phyloP scores from a whole-genome alignment of 1,140 invertebrate species.

The Pararge aegeria region DNA sequence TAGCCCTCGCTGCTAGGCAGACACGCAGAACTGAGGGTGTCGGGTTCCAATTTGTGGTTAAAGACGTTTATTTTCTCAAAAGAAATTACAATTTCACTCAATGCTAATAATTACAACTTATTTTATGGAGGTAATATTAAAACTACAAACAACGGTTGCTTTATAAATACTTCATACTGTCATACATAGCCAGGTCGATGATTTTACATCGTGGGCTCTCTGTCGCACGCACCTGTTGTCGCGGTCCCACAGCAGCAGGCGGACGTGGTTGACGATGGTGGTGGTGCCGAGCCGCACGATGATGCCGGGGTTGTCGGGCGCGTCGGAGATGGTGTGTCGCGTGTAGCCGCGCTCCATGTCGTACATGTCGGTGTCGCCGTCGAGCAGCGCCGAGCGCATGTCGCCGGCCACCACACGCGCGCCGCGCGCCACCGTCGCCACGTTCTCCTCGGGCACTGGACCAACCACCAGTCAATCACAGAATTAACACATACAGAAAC shows the following conservation, averaged over 20 bases:
- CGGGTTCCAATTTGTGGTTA: too few species aligned
- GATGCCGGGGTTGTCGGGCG: constrained; percentile 87
- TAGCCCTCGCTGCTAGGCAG: too few species aligned
- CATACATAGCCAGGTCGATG: too few species aligned
- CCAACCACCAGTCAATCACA: too few species aligned
- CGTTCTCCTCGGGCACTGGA: constrained; percentile 93
- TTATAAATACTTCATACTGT: too few species aligned
- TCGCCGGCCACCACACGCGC: constrained; percentile 93
- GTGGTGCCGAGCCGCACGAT: constrained; percentile 92
- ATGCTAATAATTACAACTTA: too few species aligned
- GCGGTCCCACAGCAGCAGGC: constrained; percentile 96
- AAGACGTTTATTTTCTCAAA: too few species aligned
- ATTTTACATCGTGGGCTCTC: not conserved
- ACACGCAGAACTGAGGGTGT: too few species aligned
- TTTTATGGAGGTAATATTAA: too few species aligned
- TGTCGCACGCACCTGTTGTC: constrained; percentile 84
- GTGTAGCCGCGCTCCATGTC: constrained; percentile 97
- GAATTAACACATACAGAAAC: too few species aligned
- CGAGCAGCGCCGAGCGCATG: constrained; percentile 90
- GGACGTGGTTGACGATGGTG: constrained; percentile 96
- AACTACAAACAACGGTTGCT: too few species aligned
- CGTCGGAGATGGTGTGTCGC: constrained; percentile 93
- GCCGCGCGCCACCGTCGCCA: constrained; percentile 88
- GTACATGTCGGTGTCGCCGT: constrained; percentile 93
- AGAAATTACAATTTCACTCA: too few species aligned